Conservation (phyloP, 2,113 vertebrate genomes). For the Gavialis gangeticus region DNA sequence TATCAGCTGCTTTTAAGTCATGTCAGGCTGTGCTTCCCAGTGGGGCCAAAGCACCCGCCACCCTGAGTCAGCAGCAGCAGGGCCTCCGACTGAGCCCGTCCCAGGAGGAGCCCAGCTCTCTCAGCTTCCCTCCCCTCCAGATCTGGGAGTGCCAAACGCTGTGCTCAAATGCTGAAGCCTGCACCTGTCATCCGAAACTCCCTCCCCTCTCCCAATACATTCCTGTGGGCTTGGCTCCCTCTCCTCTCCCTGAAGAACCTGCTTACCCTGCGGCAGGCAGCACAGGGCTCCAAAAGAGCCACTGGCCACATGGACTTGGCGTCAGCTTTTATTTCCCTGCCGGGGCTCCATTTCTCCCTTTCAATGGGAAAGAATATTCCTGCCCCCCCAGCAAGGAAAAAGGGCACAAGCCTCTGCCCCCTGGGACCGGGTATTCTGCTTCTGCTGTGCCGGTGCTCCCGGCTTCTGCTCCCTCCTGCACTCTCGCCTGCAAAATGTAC, state of each 20-base stretch:
- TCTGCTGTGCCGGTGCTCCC: accelerated
- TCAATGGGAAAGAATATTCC: background rate
- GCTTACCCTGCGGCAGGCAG: no score
- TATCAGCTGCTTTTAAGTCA: background rate
- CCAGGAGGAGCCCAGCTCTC: background rate
- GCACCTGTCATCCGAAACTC: background rate
- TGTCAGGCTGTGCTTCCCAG: background rate
- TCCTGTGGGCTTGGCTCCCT: no score
- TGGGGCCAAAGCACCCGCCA: background rate
- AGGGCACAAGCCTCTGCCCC: background rate
- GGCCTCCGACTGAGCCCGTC: background rate
- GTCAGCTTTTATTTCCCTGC: no score
- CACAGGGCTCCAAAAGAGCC: no score
- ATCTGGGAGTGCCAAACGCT: background rate
- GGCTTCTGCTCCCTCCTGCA: background rate
- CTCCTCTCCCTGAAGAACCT: no score
- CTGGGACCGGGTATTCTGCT: accelerated
- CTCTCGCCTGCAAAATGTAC: background rate
- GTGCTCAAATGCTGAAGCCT: background rate
- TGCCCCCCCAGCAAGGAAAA: background rate
- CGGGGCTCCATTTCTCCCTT: background rate
- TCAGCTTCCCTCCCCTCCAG: background rate
- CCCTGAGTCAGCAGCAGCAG: background rate
- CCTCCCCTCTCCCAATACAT: background rate
- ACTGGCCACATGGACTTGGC: no score